Percentiles rank a stretch among this genome's conserved stretches.
These are phyloP conservation scores for Cremastobaeus sp. DNA, from an alignment of 2,888 invertebrate genomes.

Conservation along the genomic window DNA sequence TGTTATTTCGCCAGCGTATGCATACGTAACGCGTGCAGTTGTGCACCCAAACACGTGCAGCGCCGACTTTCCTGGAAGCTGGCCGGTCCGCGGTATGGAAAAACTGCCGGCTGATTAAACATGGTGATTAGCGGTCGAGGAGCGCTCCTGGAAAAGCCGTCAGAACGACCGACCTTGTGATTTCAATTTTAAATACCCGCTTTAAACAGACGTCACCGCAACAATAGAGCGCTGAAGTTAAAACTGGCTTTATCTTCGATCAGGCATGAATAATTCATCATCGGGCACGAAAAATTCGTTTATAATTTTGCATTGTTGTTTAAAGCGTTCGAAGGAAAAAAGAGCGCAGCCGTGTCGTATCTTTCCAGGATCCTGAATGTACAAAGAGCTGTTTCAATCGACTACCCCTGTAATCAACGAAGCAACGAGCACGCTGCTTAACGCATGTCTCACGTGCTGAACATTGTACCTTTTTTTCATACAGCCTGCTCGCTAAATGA, in stretches of 20 bases:
- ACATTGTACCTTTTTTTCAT: slow-evolving; percentile 44
- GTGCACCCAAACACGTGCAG: slow-evolving; percentile 18
- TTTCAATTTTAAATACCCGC: slow-evolving; percentile 42
- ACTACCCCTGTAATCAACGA: slow-evolving; percentile 47
- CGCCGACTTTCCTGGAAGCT: slow-evolving; percentile 14
- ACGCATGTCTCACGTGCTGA: slow-evolving; percentile 55
- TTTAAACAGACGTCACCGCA: slow-evolving; percentile 30
- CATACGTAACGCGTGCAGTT: slow-evolving; percentile 36
- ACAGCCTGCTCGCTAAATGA: slow-evolving; percentile 34
- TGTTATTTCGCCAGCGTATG: no score
- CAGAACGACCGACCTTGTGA: slow-evolving; percentile 3
- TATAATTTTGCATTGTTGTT: slow-evolving; percentile 56
- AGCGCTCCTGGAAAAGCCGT: slow-evolving; percentile 62
- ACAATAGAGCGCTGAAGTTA: slow-evolving; percentile 32
- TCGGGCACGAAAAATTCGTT: slow-evolving; percentile 49
- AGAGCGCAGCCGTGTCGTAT: slow-evolving; percentile 25
- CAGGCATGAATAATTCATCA: slow-evolving; percentile 55
- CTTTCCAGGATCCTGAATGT: slow-evolving; percentile 54
- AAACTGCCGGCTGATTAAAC: slow-evolving; percentile 73
- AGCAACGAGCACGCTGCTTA: slow-evolving; percentile 54
- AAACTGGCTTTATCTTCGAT: slow-evolving; percentile 41
- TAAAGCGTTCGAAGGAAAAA: slow-evolving; percentile 31
- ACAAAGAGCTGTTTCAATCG: slow-evolving; percentile 55
- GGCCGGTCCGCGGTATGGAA: slow-evolving; percentile 64
- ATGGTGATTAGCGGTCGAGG: slow-evolving; percentile 75